These are phyloP conservation scores for Steinernema khuongi DNA, from an alignment of 1,140 invertebrate genomes.

Conservation along the genomic window DNA sequence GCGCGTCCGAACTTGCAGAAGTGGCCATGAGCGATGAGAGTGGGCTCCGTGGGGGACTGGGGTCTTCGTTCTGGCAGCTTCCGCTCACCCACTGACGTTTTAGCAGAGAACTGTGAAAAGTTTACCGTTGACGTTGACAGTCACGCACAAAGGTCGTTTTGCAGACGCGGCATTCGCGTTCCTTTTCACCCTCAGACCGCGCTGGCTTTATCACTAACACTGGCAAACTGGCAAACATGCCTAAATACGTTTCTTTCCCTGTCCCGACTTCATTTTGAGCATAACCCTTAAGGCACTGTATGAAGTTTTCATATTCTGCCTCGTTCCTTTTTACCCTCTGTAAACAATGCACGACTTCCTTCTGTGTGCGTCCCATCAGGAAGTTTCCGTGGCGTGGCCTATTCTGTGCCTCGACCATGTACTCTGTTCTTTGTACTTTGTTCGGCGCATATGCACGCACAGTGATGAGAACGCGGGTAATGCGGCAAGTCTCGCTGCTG, in stretches of 20 bases:
- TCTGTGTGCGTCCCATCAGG: neutral
- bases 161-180: neutral
- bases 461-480: neutral
- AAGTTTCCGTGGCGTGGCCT: neutral
- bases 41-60: no score
- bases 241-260: no score
- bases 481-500: slow-evolving; percentile 2
- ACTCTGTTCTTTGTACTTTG: slow-evolving; percentile 9
- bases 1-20: neutral
- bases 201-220: no score
- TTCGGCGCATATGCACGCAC: slow-evolving; percentile 6
- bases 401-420: neutral
- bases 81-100: no score
- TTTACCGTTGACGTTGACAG: neutral
- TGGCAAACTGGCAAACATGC: no score
- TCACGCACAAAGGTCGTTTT: neutral
- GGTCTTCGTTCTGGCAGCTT: no score
- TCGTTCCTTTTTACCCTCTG: no score
- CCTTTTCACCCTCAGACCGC: no score
- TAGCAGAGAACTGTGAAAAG: neutral
- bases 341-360: neutral
- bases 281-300: no score
- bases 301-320: no score
- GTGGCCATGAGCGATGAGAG: no score
- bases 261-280: no score